A percentile compares a stretch with the other conserved stretches of the same genome.
Evolutionary conservation across 2,888 invertebrate species (phyloP).

Genomic region (Sclerodermus sp.): DNA sequence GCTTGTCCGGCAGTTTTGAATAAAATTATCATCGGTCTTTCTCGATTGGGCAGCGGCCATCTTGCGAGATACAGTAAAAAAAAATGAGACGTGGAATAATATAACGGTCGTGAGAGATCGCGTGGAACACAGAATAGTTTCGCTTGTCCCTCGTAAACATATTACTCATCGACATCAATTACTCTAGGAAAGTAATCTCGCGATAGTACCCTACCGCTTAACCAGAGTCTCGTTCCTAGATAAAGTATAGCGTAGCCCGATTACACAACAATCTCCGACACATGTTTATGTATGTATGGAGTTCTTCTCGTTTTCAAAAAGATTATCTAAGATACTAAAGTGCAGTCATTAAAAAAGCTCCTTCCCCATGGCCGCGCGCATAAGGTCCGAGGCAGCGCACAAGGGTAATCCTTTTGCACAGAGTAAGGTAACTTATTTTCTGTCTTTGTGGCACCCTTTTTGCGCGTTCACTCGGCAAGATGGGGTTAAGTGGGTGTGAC

Average conservation of each 20-base stretch:
- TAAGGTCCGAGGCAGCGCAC: too few species aligned
- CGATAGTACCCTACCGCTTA: not conserved
- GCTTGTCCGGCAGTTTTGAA: constrained; percentile 6
- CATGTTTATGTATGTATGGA: too few species aligned
- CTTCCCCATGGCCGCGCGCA: too few species aligned
- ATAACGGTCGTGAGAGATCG: constrained; percentile 10
- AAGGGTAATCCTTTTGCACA: constrained; percentile 33
- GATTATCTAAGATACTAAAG: too few species aligned
- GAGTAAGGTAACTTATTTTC: constrained; percentile 49
- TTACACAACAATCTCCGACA: too few species aligned
- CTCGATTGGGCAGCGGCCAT: constrained; percentile 5
- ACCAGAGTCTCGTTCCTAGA: too few species aligned
- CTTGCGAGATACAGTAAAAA: not conserved
- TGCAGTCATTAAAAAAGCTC: too few species aligned
- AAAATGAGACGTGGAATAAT: constrained; percentile 7
- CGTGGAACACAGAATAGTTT: constrained; percentile 13
- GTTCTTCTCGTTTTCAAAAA: too few species aligned
- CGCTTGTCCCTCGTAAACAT: constrained; percentile 17
- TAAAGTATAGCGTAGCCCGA: too few species aligned
- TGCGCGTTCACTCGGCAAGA: constrained; percentile 34
- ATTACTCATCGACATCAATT: constrained; percentile 16
- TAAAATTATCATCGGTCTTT: constrained; percentile 23
- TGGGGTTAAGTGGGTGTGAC: constrained; percentile 55
- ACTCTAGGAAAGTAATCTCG: constrained; percentile 9
- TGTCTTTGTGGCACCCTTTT: constrained; percentile 50